Evolutionary conservation across 2,113 vertebrate species (phyloP).

Genomic region (Chrysochloris asiatica): DNA sequence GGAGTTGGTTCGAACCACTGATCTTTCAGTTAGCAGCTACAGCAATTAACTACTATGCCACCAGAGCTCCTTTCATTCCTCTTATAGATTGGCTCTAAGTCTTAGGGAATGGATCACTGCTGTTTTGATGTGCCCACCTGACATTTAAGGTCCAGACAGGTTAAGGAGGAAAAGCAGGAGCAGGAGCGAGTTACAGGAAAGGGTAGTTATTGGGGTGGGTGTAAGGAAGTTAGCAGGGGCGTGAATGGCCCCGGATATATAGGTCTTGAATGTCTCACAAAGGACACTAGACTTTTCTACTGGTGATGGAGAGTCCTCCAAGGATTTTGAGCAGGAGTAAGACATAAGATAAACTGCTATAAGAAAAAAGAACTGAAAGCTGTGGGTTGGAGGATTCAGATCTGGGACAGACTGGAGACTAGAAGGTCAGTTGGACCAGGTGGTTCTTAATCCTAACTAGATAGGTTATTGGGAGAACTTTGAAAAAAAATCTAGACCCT

Average conservation of each 20-base stretch:
- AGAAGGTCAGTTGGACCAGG: background rate
- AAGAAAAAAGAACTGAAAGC: constrained; percentile 15
- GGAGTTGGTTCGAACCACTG: background rate
- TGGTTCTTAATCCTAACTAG: background rate
- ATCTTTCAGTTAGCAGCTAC: background rate
- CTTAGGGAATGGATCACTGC: background rate
- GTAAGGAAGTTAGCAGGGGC: background rate
- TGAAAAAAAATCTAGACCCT: background rate
- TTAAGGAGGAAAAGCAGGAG: background rate
- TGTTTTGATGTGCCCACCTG: background rate
- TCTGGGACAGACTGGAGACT: background rate
- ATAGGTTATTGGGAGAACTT: background rate
- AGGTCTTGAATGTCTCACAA: background rate
- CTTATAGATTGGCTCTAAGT: background rate
- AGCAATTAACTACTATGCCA: background rate
- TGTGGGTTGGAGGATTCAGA: background rate
- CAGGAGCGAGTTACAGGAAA: background rate
- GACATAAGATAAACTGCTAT: background rate
- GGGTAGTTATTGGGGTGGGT: too few relatives aligned
- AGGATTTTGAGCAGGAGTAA: constrained; percentile 17
- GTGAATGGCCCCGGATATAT: too few relatives aligned
- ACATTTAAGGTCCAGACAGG: constrained; percentile 19
- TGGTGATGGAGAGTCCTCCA: background rate
- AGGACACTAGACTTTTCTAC: background rate
- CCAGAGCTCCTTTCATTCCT: background rate